Evolutionary conservation across 1,140 invertebrate genomes (phyloP), one percentile per base, ranked within the genome.

Genomic region (Metopolophium dirhodum): DNA sequence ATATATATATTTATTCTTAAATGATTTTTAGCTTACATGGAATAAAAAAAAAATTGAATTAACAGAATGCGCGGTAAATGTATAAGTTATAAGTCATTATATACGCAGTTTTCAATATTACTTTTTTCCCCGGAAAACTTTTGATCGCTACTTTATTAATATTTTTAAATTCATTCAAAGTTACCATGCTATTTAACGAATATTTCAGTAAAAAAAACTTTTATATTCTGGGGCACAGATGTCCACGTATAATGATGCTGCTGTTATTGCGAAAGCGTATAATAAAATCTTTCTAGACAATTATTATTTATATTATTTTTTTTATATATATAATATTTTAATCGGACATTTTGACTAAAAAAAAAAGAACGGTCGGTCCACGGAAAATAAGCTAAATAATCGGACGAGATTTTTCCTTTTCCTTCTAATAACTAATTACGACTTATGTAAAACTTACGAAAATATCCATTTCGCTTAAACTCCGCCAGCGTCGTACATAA

Each of bases 151-250:
- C 87, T 54, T 35, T 54, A 89, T 89, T 89, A 54, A 89, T 54
- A 89, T 89, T 89, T 54, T 54, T 89, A 89, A 54, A 54, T 89
- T 37, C 87, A n/a, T 51, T 51, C 45, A n/a, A 49, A 87, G 85
- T 87, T 87, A 30, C 85, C 30, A 22, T 51, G 35, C 51, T 89
- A 89, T 89, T 89, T 89, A 51, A 51, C 49, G n/a, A 35, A 89
- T 89, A 49, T 1, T 3, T 89, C 35, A 49, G 87, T 54, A 26
- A 89, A 89, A 88, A 89, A 89, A 88, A 51, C 18, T 57, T 89
- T 89, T 37, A 37, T 89, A 54, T 89, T 51, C 37, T 18, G 20
- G 35, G 11, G 87, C 87, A 89, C 87, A 54, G 87, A 22, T 54
- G 87, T 54, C 49, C 22, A n/a, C 20, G 20, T 87, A 86, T 47